Conservation (phyloP, 2,797 vertebrate species). For the Ptychobarbus kaznakovi region DNA sequence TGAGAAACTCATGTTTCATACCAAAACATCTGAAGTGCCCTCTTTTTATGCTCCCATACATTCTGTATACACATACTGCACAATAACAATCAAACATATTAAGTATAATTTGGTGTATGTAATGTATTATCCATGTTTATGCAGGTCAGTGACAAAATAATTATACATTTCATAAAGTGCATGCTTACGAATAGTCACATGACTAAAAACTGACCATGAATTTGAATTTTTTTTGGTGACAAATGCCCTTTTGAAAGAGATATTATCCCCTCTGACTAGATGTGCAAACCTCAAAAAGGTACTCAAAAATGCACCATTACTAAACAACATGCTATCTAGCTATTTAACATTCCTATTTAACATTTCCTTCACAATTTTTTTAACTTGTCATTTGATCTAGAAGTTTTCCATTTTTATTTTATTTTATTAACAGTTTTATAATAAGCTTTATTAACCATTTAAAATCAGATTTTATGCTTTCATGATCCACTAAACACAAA, state of each 20-base stretch:
- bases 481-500: neutral
- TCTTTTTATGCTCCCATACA: neutral
- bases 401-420: neutral
- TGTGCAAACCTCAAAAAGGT: neutral
- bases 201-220: neutral
- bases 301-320: neutral
- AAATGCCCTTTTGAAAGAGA: neutral
- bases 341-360: neutral
- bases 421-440: neutral
- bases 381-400: neutral
- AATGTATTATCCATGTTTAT: neutral
- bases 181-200: neutral
- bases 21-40: slow-evolving; percentile 7
- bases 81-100: neutral
- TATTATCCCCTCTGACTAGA: neutral
- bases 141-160: neutral
- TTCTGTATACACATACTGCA: neutral
- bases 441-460: too few species aligned
- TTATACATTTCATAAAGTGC: neutral
- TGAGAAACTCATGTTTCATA: slow-evolving; percentile 20
- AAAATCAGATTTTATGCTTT: too few species aligned
- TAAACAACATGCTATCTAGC: neutral
- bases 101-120: neutral
- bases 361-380: neutral
- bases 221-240: neutral